Conservation (phyloP, 1,140 invertebrate genomes). For the Procambarus clarkii region DNA sequence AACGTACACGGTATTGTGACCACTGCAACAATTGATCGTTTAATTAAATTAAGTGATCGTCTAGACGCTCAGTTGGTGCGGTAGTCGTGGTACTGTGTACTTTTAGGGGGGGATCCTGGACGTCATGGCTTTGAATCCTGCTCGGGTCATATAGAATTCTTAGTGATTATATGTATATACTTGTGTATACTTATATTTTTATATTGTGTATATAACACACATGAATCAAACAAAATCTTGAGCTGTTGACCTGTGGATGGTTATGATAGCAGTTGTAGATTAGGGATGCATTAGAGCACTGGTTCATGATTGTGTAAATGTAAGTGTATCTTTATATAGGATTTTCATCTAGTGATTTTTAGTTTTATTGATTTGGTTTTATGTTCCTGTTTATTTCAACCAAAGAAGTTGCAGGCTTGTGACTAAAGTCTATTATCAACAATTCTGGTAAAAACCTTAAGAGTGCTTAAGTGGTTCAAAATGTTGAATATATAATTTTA, state of each 20-base stretch:
- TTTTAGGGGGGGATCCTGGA: too few species aligned
- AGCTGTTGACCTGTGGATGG: not conserved
- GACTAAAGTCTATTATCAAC: not conserved
- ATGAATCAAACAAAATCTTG: not conserved
- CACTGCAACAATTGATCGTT: too few species aligned
- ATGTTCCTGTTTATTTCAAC: constrained; percentile 8
- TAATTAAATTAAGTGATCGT: too few species aligned
- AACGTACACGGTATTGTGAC: too few species aligned
- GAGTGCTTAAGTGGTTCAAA: not conserved
- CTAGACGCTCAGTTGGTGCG: too few species aligned
- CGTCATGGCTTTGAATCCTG: too few species aligned
- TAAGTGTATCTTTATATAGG: not conserved
- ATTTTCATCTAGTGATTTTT: not conserved
- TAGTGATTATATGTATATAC: not conserved
- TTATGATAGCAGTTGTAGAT: not conserved
- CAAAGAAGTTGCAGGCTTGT: not conserved
- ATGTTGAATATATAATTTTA: not conserved
- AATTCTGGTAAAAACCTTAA: not conserved
- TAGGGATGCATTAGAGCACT: not conserved
- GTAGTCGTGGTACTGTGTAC: too few species aligned
- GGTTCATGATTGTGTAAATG: not conserved
- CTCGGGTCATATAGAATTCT: too few species aligned
- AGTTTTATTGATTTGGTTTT: not conserved
- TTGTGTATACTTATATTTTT: not conserved
- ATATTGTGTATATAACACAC: not conserved